Base-by-base conservation (phyloP, 2,797 vertebrate species). In the Gymnoscopelus braueri region DNA sequence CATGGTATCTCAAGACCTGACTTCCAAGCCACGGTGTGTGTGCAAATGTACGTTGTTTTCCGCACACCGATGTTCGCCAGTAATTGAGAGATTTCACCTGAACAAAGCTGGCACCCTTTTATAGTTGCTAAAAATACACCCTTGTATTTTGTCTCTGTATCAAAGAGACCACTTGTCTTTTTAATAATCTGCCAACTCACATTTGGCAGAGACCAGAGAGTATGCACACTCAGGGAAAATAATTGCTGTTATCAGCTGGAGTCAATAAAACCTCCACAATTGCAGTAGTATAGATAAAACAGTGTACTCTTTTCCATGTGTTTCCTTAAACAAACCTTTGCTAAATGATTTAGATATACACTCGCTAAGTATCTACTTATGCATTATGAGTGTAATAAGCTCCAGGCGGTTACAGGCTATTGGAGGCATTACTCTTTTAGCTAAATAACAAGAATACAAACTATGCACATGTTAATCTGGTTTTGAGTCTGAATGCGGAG, bases 141-240 rank as follows among this genome's bases (percentile, higher is more conserved):
- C 87, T 89, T 91, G 87, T 89, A 92, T 92, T 91, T 90, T 91
- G 89, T 91, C 84, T 90, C 71, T 6, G 71, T 88, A 93, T 93
- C 91, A 93, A 93, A 93, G 90, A 90, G 84, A 90, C 86, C 89
- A 87, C 88, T 90, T 90, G 91, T 93, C 88, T 93, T 92, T 93
- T 92, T 92, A 90, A 92, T 91, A 91, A 90, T 89, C 88, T 91
- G 91, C 92, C 92, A 93, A 86, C 88, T 92, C 89, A 89, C 84
- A 89, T 91, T 92, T 92, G 92, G 91, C 89, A 91, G 87, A 75
- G 72, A 84, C 65, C 84, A 81, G 86, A 87, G 90, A 89, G 85
- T 87, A 90, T 88, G 85, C 88, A 76, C 88, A 89, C 90, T 91
- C 88, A 80, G 76, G 88, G 84, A 92, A 54, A 91, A 91, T 93